Conservation (phyloP, 2,797 vertebrate species). For the Alectoris magna region DNA sequence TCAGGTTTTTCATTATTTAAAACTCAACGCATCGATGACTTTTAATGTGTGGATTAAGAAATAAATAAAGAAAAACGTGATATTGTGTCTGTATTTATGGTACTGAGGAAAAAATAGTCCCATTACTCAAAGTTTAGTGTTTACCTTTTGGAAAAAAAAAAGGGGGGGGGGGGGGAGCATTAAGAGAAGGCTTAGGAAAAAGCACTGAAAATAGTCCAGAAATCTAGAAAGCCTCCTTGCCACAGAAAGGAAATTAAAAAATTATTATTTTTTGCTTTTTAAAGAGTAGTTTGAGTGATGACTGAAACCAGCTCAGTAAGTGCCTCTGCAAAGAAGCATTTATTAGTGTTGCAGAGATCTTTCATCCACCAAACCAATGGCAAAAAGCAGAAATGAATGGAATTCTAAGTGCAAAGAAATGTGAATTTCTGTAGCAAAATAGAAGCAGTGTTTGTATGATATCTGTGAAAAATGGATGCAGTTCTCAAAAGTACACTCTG, state of each 20-base stretch:
- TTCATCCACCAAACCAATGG: background rate
- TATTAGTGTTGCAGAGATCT: background rate
- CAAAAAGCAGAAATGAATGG: background rate
- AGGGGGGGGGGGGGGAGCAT: background rate
- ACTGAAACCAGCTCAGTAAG: background rate
- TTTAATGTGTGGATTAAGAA: background rate
- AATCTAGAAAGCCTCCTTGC: background rate
- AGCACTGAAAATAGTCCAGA: background rate
- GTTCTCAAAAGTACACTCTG: background rate
- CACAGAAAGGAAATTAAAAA: background rate
- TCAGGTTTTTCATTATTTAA: background rate
- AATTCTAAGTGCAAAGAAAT: background rate
- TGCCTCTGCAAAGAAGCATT: background rate
- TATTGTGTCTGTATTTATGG: background rate
- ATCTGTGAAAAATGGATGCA: background rate
- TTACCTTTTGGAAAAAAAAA: background rate
- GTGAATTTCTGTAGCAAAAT: background rate
- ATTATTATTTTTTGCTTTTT: background rate
- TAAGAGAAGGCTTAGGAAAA: background rate
- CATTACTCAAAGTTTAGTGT: background rate
- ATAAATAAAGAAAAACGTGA: background rate
- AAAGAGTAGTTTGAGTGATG: background rate
- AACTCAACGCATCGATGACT: background rate
- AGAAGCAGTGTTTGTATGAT: background rate
- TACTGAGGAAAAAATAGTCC: background rate